These are phyloP conservation scores for Diceros bicornis DNA, from an alignment of 2,797 vertebrate species.

Conservation along the genomic window DNA sequence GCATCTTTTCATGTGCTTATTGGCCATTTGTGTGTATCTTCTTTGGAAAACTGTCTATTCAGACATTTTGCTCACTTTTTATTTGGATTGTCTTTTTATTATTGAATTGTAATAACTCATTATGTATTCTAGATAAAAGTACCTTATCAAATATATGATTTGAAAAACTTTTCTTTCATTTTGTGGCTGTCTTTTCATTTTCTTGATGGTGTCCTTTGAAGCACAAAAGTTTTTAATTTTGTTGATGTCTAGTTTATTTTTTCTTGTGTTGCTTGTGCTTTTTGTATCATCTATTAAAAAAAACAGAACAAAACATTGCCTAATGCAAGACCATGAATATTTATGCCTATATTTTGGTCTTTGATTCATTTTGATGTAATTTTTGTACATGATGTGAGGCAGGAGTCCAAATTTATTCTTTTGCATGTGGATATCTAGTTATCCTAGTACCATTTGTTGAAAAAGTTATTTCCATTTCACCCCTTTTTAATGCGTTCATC, in stretches of 20 bases:
- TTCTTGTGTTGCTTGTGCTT: not conserved
- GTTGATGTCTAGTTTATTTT: not conserved
- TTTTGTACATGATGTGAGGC: not conserved
- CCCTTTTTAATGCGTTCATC: not conserved
- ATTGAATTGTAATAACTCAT: not conserved
- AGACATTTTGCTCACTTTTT: not conserved
- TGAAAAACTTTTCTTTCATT: not conserved
- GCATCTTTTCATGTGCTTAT: not conserved
- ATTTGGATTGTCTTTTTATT: not conserved
- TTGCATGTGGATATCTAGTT: not conserved
- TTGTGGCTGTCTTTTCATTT: not conserved
- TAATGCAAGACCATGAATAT: not conserved
- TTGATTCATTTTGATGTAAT: slow-evolving; percentile 14
- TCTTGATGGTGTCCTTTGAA: not conserved
- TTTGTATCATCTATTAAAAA: not conserved
- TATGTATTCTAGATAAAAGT: not conserved
- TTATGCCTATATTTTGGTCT: not conserved
- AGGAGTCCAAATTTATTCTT: slow-evolving; percentile 1
- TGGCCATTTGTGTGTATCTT: not conserved
- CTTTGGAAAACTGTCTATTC: not conserved
- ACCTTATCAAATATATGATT: not conserved
- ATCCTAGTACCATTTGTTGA: not conserved
- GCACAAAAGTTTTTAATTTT: not conserved
- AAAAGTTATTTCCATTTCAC: slow-evolving; percentile 4
- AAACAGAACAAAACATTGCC: not conserved